Percentiles rank a stretch among this genome's conserved stretches.
phyloP scores from a whole-genome alignment of 2,888 invertebrate genomes.

The Mesorhabditis belari region DNA sequence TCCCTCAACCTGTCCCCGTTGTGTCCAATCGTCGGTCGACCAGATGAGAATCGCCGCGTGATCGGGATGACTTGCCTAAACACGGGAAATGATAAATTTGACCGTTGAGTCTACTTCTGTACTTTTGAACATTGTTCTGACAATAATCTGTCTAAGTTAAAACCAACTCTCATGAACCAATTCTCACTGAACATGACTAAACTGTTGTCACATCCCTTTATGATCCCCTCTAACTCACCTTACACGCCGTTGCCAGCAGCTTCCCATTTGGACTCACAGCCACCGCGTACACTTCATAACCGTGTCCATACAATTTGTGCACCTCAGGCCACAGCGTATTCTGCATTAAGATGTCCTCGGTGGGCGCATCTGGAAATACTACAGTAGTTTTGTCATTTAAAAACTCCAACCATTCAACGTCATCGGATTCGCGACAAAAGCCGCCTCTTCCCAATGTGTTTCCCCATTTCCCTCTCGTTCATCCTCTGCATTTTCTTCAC shows the following conservation, averaged over 20 bases:
- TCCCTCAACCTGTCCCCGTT: slow-evolving; percentile 61
- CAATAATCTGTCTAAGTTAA: too few species aligned
- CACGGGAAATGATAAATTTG: not conserved
- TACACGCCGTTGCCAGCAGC: not conserved
- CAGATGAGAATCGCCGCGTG: slow-evolving; percentile 83
- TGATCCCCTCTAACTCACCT: too few species aligned
- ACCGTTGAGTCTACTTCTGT: too few species aligned
- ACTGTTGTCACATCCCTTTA: too few species aligned
- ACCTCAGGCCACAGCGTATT: slow-evolving; percentile 93
- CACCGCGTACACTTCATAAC: slow-evolving; percentile 81
- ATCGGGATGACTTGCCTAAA: slow-evolving; percentile 58
- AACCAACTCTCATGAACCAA: too few species aligned
- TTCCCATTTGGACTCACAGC: slow-evolving; percentile 68
- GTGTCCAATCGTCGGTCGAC: slow-evolving; percentile 65
- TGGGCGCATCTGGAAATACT: slow-evolving; percentile 59
- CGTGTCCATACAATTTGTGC: slow-evolving; percentile 88
- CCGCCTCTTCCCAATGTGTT: slow-evolving; percentile 35
- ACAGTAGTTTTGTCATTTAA: not conserved
- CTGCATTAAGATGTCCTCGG: slow-evolving; percentile 82
- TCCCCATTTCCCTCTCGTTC: slow-evolving; percentile 5
- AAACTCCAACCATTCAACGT: slow-evolving; percentile 12
- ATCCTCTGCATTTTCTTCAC: slow-evolving; percentile 23
- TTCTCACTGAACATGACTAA: too few species aligned
- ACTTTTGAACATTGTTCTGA: too few species aligned
- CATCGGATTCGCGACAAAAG: slow-evolving; percentile 25